Evolutionary conservation across 2,797 vertebrate genomes (phyloP).

Genomic region (Spinus pinus): DNA sequence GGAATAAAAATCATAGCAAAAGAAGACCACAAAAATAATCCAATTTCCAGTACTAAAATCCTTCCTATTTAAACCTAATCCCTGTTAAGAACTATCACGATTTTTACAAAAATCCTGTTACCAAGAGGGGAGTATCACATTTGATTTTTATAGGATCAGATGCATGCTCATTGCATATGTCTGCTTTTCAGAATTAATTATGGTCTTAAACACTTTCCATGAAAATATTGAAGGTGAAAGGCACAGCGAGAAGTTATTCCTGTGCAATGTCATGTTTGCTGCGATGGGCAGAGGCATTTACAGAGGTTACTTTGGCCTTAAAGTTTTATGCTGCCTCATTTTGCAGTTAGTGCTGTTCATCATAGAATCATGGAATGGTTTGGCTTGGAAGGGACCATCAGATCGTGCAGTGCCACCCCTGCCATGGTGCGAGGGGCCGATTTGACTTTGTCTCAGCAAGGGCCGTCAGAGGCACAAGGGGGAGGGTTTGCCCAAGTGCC

Average conservation of each 20-base stretch:
- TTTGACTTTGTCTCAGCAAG: neutral
- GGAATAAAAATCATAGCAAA: neutral
- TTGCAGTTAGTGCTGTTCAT: neutral
- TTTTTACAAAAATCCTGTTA: neutral
- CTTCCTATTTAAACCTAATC: neutral
- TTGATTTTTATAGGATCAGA: constrained; percentile 15
- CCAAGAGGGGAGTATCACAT: neutral
- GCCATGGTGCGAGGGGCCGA: neutral
- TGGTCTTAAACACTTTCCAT: neutral
- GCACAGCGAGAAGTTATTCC: neutral
- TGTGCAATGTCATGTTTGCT: neutral
- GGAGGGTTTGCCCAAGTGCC: too few species aligned
- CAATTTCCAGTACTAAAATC: neutral
- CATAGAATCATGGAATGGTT: neutral
- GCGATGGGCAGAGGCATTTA: neutral
- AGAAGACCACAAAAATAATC: neutral
- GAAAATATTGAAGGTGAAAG: neutral
- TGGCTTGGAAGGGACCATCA: neutral
- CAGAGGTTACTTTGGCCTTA: neutral
- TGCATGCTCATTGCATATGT: neutral
- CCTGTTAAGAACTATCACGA: neutral
- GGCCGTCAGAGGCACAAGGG: neutral
- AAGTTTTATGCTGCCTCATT: neutral
- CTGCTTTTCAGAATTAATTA: constrained; percentile 11
- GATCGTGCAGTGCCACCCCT: accelerated